Percentiles rank a stretch among this genome's conserved stretches.
Conservation (phyloP, 2,797 vertebrate genomes). For the Pseudomugil gertrudae region DNA sequence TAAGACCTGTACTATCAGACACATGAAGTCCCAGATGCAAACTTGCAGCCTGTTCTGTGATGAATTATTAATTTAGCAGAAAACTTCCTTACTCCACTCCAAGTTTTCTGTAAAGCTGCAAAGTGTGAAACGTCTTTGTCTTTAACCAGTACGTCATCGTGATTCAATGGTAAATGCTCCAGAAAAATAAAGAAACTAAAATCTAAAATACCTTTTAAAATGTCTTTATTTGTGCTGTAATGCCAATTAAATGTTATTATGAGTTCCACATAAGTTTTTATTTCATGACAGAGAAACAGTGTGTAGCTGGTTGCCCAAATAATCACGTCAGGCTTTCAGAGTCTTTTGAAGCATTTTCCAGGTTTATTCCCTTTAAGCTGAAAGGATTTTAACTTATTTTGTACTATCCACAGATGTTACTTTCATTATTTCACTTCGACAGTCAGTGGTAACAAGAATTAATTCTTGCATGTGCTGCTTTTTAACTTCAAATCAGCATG, state of each 20-base stretch:
- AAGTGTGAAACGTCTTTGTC: constrained; percentile 6
- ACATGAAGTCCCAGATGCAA: constrained; percentile 38
- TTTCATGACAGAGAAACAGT: too few species aligned
- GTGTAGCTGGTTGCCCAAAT: too few species aligned
- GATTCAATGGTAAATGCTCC: too few species aligned
- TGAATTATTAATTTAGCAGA: constrained; percentile 52
- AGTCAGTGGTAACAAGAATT: neutral
- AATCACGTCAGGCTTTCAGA: too few species aligned
- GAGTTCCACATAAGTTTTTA: too few species aligned
- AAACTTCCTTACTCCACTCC: constrained; percentile 14
- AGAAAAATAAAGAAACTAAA: constrained; percentile 1
- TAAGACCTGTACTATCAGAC: constrained; percentile 10
- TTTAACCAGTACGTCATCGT: neutral
- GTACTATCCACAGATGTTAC: neutral
- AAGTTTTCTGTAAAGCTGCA: constrained; percentile 2
- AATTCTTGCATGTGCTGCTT: neutral
- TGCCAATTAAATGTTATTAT: too few species aligned
- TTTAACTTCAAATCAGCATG: neutral
- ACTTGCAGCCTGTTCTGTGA: constrained; percentile 23
- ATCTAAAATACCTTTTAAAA: neutral
- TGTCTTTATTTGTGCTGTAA: too few species aligned
- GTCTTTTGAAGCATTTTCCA: neutral
- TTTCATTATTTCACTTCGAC: neutral
- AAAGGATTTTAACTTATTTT: neutral
- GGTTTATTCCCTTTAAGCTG: neutral